Conservation (phyloP, 2,113 vertebrate genomes). For the Crypturellus undulatus region DNA sequence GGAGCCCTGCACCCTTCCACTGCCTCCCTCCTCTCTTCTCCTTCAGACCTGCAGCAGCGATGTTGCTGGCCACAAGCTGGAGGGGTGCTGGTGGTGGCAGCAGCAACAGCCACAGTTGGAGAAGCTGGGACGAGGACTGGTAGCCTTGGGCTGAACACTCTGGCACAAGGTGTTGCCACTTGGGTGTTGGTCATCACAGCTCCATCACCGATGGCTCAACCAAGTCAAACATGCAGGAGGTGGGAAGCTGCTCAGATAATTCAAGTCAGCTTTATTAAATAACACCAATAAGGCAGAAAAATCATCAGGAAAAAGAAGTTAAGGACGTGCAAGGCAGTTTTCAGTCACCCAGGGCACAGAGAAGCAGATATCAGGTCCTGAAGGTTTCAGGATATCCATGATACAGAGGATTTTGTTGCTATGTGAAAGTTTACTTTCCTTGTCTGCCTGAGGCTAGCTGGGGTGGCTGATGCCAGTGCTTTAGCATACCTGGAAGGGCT, state of each 20-base stretch:
- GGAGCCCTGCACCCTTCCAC: neutral
- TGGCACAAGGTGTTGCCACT: neutral
- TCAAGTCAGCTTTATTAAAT: neutral
- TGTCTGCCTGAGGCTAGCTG: neutral
- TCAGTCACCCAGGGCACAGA: neutral
- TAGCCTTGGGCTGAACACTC: neutral
- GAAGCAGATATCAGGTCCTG: neutral
- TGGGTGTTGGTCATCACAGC: neutral
- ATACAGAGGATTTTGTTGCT: neutral
- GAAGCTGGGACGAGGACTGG: neutral
- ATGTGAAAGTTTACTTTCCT: neutral
- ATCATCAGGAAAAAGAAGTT: neutral
- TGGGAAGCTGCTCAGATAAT: neutral
- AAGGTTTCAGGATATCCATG: neutral
- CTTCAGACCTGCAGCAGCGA: neutral
- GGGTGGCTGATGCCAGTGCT: neutral
- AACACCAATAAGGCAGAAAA: neutral
- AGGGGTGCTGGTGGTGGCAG: neutral
- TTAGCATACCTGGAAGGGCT: neutral
- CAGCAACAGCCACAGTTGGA: neutral
- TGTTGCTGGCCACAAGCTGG: neutral
- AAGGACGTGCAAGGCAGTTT: neutral
- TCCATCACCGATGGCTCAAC: neutral
- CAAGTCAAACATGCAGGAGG: neutral
- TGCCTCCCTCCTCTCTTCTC: fast-evolving